phyloP scores from a whole-genome alignment of 2,888 invertebrate genomes.

The Erynnis tages region DNA sequence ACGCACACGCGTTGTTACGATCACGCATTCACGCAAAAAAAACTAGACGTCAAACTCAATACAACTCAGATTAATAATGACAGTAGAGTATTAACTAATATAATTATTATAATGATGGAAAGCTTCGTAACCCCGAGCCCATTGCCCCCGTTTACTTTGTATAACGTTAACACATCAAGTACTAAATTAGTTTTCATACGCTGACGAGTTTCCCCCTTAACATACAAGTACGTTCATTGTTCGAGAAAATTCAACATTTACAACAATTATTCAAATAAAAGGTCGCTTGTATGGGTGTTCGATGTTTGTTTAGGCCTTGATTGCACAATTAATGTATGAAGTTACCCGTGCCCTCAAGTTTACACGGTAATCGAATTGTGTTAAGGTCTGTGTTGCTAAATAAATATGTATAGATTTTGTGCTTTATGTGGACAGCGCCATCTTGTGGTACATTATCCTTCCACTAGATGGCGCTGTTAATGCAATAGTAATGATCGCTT shows the following conservation, averaged over 20 bases:
- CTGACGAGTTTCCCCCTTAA: conserved; percentile 51
- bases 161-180: background rate
- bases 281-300: conserved; percentile 31
- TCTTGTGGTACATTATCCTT: background rate
- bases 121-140: too few species aligned
- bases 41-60: too few species aligned
- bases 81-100: too few species aligned
- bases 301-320: conserved; percentile 65
- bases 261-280: conserved; percentile 61
- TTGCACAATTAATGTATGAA: conserved; percentile 55
- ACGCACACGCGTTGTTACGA: too few species aligned
- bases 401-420: background rate
- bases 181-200: conserved; percentile 29
- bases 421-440: background rate
- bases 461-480: too few species aligned
- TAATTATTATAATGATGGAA: too few species aligned
- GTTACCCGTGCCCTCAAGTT: conserved; percentile 36
- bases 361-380: conserved; percentile 37
- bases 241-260: conserved; percentile 55
- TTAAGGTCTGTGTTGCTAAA: conserved; percentile 36
- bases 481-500: too few species aligned
- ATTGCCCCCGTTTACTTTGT: too few species aligned
- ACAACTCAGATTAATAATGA: too few species aligned
- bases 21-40: too few species aligned
- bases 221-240: conserved; percentile 40